A percentile compares a stretch with the other conserved stretches of the same genome.
These are phyloP conservation scores for Vanacampus margaritifer DNA, from an alignment of 2,113 vertebrate genomes.

Conservation along the genomic window DNA sequence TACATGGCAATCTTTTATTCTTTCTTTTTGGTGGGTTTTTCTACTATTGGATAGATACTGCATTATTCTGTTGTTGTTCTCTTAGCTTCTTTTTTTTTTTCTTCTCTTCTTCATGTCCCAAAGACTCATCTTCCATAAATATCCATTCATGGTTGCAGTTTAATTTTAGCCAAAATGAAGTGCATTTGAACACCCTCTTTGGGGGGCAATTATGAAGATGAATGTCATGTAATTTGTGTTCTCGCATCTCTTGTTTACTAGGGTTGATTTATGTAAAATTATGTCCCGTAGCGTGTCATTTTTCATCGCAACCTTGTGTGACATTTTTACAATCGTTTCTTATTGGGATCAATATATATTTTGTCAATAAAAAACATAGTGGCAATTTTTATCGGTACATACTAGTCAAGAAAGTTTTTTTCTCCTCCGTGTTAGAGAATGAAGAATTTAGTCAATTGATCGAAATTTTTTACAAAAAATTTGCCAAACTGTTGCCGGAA, in stretches of 20 bases:
- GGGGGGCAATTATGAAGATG: not conserved
- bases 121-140: not conserved
- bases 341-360: conserved; percentile 1
- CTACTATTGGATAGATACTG: not conserved
- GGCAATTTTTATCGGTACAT: not conserved
- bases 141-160: conserved; percentile 9
- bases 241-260: not conserved
- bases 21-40: not conserved
- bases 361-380: conserved; percentile 28
- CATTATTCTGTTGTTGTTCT: not conserved
- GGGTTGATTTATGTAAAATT: not conserved
- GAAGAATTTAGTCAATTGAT: no score
- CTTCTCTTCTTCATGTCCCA: not conserved
- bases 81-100: not conserved
- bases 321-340: conserved; percentile 23
- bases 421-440: no score
- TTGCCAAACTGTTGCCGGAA: no score
- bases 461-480: no score
- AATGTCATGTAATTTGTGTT: not conserved
- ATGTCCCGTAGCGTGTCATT: no score
- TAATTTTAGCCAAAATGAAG: not conserved
- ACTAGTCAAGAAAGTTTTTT: no score
- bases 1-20: not conserved
- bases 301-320: conserved; percentile 3
- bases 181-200: not conserved